These are phyloP conservation scores for Cnemophilus loriae DNA, from an alignment of 2,113 vertebrate genomes.

Conservation along the genomic window DNA sequence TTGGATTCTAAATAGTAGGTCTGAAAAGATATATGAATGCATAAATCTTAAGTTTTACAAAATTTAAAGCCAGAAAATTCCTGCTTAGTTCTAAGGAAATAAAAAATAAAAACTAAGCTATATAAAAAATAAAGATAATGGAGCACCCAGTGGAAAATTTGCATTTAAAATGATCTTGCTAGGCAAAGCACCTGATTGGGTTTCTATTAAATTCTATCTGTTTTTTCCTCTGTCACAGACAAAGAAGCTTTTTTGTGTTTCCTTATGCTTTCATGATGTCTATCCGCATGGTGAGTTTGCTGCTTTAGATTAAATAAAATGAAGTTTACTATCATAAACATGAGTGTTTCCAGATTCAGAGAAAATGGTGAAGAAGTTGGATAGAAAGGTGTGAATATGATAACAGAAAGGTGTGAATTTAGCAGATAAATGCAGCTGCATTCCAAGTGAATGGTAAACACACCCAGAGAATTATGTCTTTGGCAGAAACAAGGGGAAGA, in stretches of 20 bases:
- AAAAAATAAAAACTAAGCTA: accelerated
- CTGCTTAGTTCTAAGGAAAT: neutral
- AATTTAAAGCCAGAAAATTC: neutral
- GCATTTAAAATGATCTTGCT: neutral
- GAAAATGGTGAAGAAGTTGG: neutral
- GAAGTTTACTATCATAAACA: neutral
- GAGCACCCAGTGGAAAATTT: neutral
- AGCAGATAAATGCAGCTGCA: neutral
- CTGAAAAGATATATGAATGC: neutral
- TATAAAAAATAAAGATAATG: neutral
- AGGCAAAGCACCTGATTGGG: neutral
- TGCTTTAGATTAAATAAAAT: neutral
- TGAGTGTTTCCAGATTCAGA: neutral
- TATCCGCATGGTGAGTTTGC: neutral
- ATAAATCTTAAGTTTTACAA: neutral
- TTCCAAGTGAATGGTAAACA: neutral
- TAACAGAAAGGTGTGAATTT: neutral
- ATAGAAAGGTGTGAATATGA: neutral
- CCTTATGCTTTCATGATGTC: neutral
- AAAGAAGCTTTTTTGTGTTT: neutral
- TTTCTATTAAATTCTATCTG: neutral
- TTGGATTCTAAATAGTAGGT: neutral
- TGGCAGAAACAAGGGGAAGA: neutral
- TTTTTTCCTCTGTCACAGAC: neutral
- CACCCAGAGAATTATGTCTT: neutral